Conservation (phyloP, 2,113 vertebrate genomes). For the Entosphenus tridentatus region DNA sequence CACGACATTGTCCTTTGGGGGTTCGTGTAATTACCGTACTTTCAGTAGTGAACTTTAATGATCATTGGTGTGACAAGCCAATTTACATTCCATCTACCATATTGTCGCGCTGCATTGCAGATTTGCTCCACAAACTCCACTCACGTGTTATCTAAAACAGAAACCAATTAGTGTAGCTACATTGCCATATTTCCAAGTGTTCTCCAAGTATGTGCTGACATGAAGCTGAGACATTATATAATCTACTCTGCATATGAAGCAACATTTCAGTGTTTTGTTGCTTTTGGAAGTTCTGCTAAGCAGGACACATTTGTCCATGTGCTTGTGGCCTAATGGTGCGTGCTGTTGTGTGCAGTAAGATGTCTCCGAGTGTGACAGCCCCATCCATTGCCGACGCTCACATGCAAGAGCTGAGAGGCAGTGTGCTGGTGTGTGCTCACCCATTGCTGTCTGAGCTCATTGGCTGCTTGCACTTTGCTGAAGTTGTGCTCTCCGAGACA, state of each 20-base stretch:
- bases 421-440: constrained; percentile 47
- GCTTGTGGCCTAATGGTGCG: not conserved
- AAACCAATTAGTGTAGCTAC: not conserved
- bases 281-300: not conserved
- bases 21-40: too few relatives aligned
- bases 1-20: too few relatives aligned
- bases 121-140: too few relatives aligned
- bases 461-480: constrained; percentile 33
- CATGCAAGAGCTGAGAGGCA: constrained; percentile 32
- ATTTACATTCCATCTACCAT: too few relatives aligned
- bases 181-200: not conserved
- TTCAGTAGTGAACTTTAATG: too few relatives aligned
- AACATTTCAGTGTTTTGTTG: constrained; percentile 1
- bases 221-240: not conserved
- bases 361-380: constrained; percentile 45
- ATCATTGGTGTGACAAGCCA: too few relatives aligned
- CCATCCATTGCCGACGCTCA: constrained; percentile 22
- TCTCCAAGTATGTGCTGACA: not conserved
- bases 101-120: too few relatives aligned
- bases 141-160: too few relatives aligned
- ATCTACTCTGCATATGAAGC: not conserved
- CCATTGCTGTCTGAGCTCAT: constrained; percentile 45
- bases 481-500: constrained; percentile 31
- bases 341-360: constrained; percentile 26
- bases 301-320: constrained; percentile 8